Conservation (phyloP, 2,797 vertebrate species). For the Peromyscus aztecus region DNA sequence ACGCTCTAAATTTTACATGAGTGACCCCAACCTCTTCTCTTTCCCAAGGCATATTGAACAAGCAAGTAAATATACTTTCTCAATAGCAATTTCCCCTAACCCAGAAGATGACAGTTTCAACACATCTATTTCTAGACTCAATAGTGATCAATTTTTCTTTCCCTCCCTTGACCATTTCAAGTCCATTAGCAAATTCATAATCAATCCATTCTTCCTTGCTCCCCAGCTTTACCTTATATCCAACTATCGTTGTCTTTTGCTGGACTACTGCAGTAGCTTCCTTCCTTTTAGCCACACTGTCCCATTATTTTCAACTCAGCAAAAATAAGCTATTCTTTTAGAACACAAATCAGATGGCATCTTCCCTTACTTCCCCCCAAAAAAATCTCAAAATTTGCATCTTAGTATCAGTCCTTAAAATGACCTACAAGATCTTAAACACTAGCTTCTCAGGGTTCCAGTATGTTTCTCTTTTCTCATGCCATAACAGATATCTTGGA, state of each 20-base stretch:
- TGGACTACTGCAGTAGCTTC: not conserved
- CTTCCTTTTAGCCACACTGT: not conserved
- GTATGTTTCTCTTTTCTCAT: not conserved
- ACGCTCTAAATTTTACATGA: not conserved
- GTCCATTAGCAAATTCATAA: not conserved
- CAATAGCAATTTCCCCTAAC: not conserved
- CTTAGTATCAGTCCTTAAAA: slow-evolving; percentile 12
- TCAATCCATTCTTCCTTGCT: not conserved
- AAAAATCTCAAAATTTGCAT: slow-evolving; percentile 60
- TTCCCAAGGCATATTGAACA: not conserved
- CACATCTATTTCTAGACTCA: not conserved
- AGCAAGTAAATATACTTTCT: not conserved
- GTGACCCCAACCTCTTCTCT: not conserved
- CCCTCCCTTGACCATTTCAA: not conserved
- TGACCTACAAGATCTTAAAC: not conserved
- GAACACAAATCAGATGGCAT: slow-evolving; percentile 9
- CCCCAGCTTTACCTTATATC: not conserved
- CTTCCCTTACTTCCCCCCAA: not conserved
- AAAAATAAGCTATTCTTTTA: not conserved
- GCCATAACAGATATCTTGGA: not conserved
- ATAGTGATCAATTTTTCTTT: not conserved
- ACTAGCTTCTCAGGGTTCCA: not conserved
- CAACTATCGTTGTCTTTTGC: not conserved
- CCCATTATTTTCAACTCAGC: not conserved
- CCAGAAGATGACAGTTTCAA: not conserved